A percentile compares a stretch with the other conserved stretches of the same genome.
Evolutionary conservation across 2,888 invertebrate genomes (phyloP).

Genomic region (Aphodius granarius): DNA sequence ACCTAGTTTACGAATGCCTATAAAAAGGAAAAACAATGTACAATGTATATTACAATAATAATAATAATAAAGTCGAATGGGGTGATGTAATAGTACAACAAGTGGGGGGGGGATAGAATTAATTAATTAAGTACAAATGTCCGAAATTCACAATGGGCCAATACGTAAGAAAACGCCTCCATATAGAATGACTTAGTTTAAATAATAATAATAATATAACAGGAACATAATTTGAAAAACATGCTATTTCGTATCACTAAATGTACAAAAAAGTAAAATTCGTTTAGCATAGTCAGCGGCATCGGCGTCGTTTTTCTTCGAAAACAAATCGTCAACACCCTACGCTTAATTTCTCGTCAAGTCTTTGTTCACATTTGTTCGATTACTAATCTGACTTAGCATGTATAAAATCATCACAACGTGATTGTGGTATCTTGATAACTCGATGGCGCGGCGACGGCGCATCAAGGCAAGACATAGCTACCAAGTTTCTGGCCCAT

Average conservation of each 20-base stretch:
- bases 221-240: slow-evolving; percentile 54
- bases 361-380: slow-evolving; percentile 26
- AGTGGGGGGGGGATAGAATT: slow-evolving; percentile 42
- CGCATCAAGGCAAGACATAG: slow-evolving; percentile 35
- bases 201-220: slow-evolving; percentile 36
- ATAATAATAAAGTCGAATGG: slow-evolving; percentile 51
- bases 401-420: slow-evolving; percentile 32
- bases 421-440: slow-evolving; percentile 8
- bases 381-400: slow-evolving; percentile 35
- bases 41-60: slow-evolving; percentile 54
- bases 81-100: slow-evolving; percentile 50
- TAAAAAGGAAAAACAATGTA: slow-evolving; percentile 46
- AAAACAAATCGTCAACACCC: background rate
- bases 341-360: slow-evolving; percentile 18
- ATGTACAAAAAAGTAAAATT: slow-evolving; percentile 38
- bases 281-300: slow-evolving; percentile 13
- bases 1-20: background rate
- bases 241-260: slow-evolving; percentile 40
- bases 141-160: slow-evolving; percentile 5
- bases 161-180: slow-evolving; percentile 20
- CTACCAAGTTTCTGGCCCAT: slow-evolving; percentile 42
- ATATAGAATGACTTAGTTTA: slow-evolving; percentile 53
- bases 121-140: slow-evolving; percentile 23
- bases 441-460: slow-evolving; percentile 1
- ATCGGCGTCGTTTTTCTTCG: slow-evolving; percentile 9